Base-by-base conservation (phyloP, 2,888 invertebrate species). In the Trachelus stipa region DNA sequence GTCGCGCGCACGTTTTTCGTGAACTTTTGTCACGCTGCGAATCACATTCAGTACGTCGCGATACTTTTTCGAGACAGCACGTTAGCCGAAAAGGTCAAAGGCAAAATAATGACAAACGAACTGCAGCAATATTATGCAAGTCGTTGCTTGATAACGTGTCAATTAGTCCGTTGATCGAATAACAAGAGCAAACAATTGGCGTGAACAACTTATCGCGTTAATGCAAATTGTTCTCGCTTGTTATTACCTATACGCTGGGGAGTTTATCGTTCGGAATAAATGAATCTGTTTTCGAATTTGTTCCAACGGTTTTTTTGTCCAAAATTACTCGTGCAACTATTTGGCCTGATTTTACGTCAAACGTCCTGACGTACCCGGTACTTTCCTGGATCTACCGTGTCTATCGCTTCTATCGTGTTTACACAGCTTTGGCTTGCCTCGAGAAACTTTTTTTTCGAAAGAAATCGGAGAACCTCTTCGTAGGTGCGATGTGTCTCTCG, bases 1-100 rank as follows among this genome's bases (percentile, higher is more conserved):
- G 75, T 69, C 33, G 76, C 56, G 35, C 35, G 31, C 68, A 77
- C 69, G 71, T n/a, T 71, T 71, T 78, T 9, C 56, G 56, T 56
- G 56, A 56, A 56, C 56, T 56, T 23, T 9, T 56, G 56, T 56
- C 56, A 56, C 56, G 56, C 23, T 56, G 23, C 56, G 56, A 23
- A 23, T 9, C 56, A 23, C 23, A 56, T 56, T 56, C 56, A 56
- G 56, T 56, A 56, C 56, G 56, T 56, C 56, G 56, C 56, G 56
- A 56, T 23, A 15, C 40, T 56, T 23, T 56, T 56, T 56, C 56
- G 56, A 56, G 56, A 9, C 23, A 23, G 23, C 56, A 2, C 56
- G 56, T 56, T 23, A 56, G 56, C 56, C 56, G 56, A 2, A 56
- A 56, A 56, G 56, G 23, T 56, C 56, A 9, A 56, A 56, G 56